Percentiles rank a stretch among this genome's conserved stretches.
These are phyloP conservation scores for Trachelus iudaicus DNA, from an alignment of 2,888 invertebrate species.

Conservation along the genomic window DNA sequence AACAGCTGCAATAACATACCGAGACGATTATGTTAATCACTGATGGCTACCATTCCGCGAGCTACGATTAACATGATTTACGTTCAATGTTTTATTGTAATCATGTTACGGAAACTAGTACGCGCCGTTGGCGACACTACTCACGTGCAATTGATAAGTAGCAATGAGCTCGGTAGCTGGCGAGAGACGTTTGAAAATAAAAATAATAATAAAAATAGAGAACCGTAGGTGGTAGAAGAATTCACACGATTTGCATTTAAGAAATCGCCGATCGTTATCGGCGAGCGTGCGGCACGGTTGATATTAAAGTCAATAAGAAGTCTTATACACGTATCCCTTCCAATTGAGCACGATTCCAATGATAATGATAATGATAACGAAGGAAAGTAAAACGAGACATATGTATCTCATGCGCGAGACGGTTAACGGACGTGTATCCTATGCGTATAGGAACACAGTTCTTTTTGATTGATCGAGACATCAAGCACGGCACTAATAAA, in stretches of 20 bases:
- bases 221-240: not conserved
- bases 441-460: not conserved
- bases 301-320: not conserved
- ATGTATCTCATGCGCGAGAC: not conserved
- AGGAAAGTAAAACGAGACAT: not conserved
- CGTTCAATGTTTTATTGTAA: slow-evolving; percentile 38
- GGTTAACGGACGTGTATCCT: not conserved
- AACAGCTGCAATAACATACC: slow-evolving; percentile 8
- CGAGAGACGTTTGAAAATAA: not conserved
- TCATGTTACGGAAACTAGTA: not conserved
- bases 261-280: not conserved
- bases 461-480: slow-evolving; percentile 6
- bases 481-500: not conserved
- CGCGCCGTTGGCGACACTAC: not conserved
- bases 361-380: slow-evolving; percentile 5
- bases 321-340: not conserved
- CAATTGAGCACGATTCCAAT: not conserved
- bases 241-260: not conserved
- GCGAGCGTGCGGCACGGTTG: not conserved
- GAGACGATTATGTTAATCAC: slow-evolving; percentile 46
- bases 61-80: slow-evolving; percentile 56
- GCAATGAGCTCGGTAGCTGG: not conserved
- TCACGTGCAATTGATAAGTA: slow-evolving; percentile 18
- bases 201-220: slow-evolving; percentile 4
- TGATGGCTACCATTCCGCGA: slow-evolving; percentile 37